These are phyloP conservation scores for Rhineura floridana DNA, from an alignment of 2,113 vertebrate genomes.

Conservation along the genomic window DNA sequence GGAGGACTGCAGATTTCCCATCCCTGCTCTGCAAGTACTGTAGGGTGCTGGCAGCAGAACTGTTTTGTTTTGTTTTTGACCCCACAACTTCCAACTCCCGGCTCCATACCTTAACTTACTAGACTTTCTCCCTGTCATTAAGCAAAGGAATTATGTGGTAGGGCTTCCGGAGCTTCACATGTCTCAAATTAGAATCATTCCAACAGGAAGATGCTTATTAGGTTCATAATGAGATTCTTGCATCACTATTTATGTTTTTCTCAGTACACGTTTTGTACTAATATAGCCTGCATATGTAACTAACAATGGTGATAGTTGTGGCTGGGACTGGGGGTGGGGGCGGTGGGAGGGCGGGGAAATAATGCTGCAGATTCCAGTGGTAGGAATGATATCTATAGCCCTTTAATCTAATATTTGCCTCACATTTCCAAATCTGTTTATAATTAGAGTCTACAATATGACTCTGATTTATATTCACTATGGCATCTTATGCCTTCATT, in stretches of 20 bases:
- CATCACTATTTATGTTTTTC: neutral
- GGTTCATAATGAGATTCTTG: slow-evolving; percentile 26
- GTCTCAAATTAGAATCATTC: slow-evolving; percentile 34
- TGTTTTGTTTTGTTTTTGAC: neutral
- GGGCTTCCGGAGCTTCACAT: slow-evolving; percentile 32
- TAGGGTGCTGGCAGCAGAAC: neutral
- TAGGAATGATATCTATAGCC: slow-evolving; percentile 63
- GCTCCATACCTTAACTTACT: neutral
- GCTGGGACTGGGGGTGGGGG: slow-evolving; percentile 17
- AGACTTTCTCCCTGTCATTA: slow-evolving; percentile 21
- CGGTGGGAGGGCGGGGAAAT: slow-evolving; percentile 32
- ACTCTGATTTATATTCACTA: slow-evolving; percentile 69
- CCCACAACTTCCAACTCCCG: neutral
- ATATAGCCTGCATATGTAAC: slow-evolving; percentile 29
- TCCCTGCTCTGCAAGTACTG: neutral
- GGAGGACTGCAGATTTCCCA: neutral
- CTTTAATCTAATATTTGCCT: slow-evolving; percentile 67
- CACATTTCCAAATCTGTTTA: slow-evolving; percentile 66
- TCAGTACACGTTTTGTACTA: slow-evolving; percentile 30
- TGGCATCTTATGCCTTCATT: slow-evolving; percentile 62
- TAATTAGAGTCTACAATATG: slow-evolving; percentile 66
- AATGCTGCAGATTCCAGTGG: slow-evolving; percentile 60
- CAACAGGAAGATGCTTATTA: slow-evolving; percentile 39
- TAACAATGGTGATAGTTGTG: slow-evolving; percentile 62
- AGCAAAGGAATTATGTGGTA: slow-evolving; percentile 1